Evolutionary conservation across 2,797 vertebrate genomes (phyloP).

Genomic region (Sylvilagus floridanus): DNA sequence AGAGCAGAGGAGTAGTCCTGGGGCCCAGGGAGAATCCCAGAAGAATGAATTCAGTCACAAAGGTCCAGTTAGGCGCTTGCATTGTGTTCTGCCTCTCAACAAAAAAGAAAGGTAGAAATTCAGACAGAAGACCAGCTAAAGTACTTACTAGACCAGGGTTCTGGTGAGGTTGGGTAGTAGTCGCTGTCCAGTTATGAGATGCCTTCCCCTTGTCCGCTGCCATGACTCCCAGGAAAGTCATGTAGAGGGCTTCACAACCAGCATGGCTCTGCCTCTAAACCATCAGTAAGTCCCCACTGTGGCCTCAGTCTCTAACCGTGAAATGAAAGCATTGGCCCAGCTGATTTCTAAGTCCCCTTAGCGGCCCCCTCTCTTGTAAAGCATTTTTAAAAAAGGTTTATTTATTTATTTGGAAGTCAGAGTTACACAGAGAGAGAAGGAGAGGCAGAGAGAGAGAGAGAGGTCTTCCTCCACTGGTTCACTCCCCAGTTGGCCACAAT

Average conservation of each 20-base stretch:
- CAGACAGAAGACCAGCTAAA: neutral
- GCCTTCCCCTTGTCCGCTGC: neutral
- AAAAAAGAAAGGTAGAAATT: constrained; percentile 52
- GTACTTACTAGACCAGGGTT: neutral
- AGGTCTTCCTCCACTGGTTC: neutral
- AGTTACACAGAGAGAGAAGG: too few species aligned
- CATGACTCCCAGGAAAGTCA: neutral
- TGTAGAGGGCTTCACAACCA: neutral
- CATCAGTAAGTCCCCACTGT: neutral
- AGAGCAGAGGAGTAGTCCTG: constrained; percentile 69
- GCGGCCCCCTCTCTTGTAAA: neutral
- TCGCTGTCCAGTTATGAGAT: neutral
- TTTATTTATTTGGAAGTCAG: too few species aligned
- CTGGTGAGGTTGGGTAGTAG: neutral
- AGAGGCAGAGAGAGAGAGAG: neutral
- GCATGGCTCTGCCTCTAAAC: neutral
- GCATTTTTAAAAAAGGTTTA: neutral
- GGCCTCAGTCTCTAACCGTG: neutral
- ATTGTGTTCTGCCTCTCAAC: constrained; percentile 44
- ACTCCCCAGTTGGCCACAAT: too few species aligned
- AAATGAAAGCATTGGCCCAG: neutral
- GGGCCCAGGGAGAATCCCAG: constrained; percentile 72
- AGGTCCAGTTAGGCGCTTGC: constrained; percentile 67
- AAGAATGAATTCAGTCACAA: constrained; percentile 79
- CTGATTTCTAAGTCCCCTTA: neutral